phyloP scores from a whole-genome alignment of 2,888 invertebrate genomes.

The Pardosa pseudoannulata region DNA sequence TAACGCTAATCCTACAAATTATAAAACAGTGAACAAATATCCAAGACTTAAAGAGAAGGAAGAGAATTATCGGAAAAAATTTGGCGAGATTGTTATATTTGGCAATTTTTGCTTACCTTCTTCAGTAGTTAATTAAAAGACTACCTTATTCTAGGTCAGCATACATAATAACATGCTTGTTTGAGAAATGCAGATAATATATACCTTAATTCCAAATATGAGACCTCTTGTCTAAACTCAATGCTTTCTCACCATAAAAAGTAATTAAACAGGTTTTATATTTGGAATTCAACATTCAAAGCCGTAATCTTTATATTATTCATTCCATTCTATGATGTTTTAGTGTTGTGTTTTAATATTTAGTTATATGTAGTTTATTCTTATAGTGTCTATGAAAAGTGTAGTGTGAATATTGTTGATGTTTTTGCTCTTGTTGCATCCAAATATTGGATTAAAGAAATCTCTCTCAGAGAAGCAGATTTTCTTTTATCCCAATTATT shows the following conservation, averaged over 20 bases:
- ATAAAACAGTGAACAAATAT: too few species aligned
- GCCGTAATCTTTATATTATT: not conserved
- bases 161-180: too few species aligned
- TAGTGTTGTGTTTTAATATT: constrained; percentile 13
- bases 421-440: constrained; percentile 1
- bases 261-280: not conserved
- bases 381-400: constrained; percentile 7
- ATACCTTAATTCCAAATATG: too few species aligned
- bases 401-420: constrained; percentile 5
- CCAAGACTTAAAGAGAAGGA: too few species aligned
- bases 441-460: not conserved
- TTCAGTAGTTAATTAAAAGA: too few species aligned
- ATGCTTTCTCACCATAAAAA: not conserved
- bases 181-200: too few species aligned
- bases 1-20: too few species aligned
- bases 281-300: not conserved
- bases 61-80: too few species aligned
- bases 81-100: too few species aligned
- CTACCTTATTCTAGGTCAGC: too few species aligned
- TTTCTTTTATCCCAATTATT: not conserved
- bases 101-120: too few species aligned
- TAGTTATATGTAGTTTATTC: constrained; percentile 46
- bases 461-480: constrained; percentile 16
- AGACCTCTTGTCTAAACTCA: not conserved
- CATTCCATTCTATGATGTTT: constrained; percentile 12